A percentile compares a stretch with the other conserved stretches of the same genome.
Evolutionary conservation across 1,140 invertebrate species (phyloP).

Genomic region (Trialeurodes vaporariorum): DNA sequence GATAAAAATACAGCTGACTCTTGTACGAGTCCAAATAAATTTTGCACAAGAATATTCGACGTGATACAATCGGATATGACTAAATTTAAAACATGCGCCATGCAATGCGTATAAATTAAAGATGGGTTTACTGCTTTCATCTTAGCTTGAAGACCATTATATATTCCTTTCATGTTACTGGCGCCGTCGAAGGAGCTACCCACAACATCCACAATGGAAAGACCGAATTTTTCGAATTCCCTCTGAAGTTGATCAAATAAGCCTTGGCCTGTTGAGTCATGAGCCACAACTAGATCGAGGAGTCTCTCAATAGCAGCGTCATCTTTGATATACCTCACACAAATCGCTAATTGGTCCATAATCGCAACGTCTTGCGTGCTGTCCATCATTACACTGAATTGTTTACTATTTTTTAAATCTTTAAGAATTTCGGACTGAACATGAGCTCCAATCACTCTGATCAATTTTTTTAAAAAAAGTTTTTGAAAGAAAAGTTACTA

Average conservation of each 20-base stretch:
- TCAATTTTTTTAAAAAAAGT: constrained; percentile 13
- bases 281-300: constrained; percentile 8
- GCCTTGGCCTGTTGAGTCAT: constrained; percentile 16
- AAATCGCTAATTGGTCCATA: constrained; percentile 20
- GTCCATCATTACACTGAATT: constrained; percentile 18
- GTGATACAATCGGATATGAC: constrained; percentile 20
- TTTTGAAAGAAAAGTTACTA: neutral
- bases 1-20: constrained; percentile 16
- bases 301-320: constrained; percentile 16
- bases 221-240: neutral
- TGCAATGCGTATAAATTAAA: constrained; percentile 20
- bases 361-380: constrained; percentile 17
- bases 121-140: constrained; percentile 15
- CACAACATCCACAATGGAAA: neutral
- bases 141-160: constrained; percentile 16
- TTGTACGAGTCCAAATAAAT: constrained; percentile 21
- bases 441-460: constrained; percentile 13
- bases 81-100: constrained; percentile 18
- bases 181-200: constrained; percentile 8
- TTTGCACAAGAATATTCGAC: constrained; percentile 15
- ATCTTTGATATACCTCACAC: constrained; percentile 16
- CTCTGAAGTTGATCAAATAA: constrained; percentile 4
- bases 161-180: constrained; percentile 8
- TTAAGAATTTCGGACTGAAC: constrained; percentile 14
- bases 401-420: constrained; percentile 13